Evolutionary conservation across 2,888 invertebrate species (phyloP).

Genomic region (Dynastes hyllus): DNA sequence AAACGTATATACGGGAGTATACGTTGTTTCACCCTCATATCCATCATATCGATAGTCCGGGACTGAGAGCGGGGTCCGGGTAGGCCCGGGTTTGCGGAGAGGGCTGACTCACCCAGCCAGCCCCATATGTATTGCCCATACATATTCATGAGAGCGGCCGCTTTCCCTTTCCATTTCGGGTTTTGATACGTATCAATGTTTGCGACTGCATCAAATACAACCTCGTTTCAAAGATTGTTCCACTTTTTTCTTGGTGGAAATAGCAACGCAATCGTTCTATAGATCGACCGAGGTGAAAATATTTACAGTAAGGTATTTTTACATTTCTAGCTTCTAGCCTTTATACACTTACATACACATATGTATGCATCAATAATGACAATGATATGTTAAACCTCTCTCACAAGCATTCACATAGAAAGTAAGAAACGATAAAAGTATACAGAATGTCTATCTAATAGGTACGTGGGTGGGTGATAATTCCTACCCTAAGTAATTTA

Average conservation of each 20-base stretch:
- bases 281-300: background rate
- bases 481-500: no score
- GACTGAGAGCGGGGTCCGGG: conserved; percentile 64
- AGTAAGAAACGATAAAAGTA: no score
- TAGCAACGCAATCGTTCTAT: conserved; percentile 24
- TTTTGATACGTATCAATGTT: conserved; percentile 65
- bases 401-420: no score
- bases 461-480: no score
- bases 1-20: conserved; percentile 29
- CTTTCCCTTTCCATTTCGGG: conserved; percentile 68
- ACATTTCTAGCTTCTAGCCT: background rate
- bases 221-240: conserved; percentile 50
- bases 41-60: conserved; percentile 69
- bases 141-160: conserved; percentile 70
- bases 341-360: no score
- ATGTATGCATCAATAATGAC: no score
- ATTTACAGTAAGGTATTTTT: background rate
- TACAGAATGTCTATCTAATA: no score
- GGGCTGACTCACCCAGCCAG: conserved; percentile 69
- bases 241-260: conserved; percentile 36
- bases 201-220: conserved; percentile 60
- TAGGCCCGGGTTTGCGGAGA: conserved; percentile 67
- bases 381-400: no score
- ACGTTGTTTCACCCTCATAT: conserved; percentile 66
- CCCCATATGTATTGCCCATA: conserved; percentile 69